Evolutionary conservation across 2,113 vertebrate genomes (phyloP), one percentile per base, ranked within the genome.

Genomic region (Serilophus lunatus): DNA sequence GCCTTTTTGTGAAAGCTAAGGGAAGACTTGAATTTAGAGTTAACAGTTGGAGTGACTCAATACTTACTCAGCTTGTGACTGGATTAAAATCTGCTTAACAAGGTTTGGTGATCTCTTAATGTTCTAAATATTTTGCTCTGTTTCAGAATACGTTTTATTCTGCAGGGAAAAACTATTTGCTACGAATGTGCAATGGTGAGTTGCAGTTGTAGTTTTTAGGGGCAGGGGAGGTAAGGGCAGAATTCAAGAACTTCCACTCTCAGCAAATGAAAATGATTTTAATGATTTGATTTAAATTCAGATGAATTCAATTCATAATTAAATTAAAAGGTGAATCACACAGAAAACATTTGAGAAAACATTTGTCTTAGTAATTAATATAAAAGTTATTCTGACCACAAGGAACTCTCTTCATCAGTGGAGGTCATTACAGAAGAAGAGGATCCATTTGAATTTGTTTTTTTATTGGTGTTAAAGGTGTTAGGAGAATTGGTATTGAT

Each of bases 181-280:
- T 99, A 61, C 98, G 99, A 94, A 99, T 99, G 99, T 99, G 99
- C 96, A 99, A 99, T 92, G 99, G 99, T 99, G 97, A 99, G 98
- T 97, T 75, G 75, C 40, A 36, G 23, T 54, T 75, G 75, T 44
- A 36, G 23, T 54, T 84, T 76, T 84, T 51, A 1, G 0, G 31
- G 38, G 12, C 12, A 8, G 22, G 28, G 26, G n/a, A 8, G 15
- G 10, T 29, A 8, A 18, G 3, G 63, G 14, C 18, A 18, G 9
- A 82, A 47, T 65, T 74, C 33, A 72, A 82, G 25, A 92, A 22
- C 18, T 77, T 45, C 10, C 6, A 18, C 4, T 59, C 59, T 65
- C 23, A 85, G 28, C 40, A 87, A 33, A 16, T 85, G 10, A 28
- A 91, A 88, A 33, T 18, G 26, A 63, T 9, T 66, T 70, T 63